Percentiles rank a stretch among this genome's conserved stretches.
Conservation (phyloP, 2,113 vertebrate species). For the Vulpes ferrilata region DNA sequence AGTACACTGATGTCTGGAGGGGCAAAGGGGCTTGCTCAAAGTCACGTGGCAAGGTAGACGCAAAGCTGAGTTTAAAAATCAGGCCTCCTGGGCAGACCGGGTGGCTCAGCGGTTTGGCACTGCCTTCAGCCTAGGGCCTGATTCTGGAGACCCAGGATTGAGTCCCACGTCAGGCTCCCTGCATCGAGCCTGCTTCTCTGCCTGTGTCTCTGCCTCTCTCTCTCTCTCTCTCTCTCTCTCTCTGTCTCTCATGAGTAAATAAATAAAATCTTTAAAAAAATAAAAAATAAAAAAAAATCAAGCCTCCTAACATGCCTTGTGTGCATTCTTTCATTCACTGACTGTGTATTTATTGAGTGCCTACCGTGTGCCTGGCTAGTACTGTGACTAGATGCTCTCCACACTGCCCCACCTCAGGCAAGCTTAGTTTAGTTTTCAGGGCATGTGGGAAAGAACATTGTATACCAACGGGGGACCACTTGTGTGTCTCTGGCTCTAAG, state of each 20-base stretch:
- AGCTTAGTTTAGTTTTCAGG: not conserved
- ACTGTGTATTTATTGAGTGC: not conserved
- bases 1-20: not conserved
- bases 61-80: not conserved
- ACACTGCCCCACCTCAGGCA: not conserved
- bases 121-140: too few species aligned
- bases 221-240: too few species aligned
- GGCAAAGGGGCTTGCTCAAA: too few species aligned
- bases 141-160: too few species aligned
- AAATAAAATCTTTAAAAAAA: too few species aligned
- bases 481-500: not conserved
- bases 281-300: not conserved
- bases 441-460: not conserved
- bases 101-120: too few species aligned
- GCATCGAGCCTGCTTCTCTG: too few species aligned
- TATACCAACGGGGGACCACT: not conserved
- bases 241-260: too few species aligned
- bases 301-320: not conserved
- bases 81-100: not conserved
- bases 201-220: too few species aligned
- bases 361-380: not conserved
- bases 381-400: not conserved
- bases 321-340: accelerated
- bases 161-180: too few species aligned
- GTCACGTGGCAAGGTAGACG: not conserved